Conservation (phyloP, 2,113 vertebrate genomes). For the Cisticola juncidis region DNA sequence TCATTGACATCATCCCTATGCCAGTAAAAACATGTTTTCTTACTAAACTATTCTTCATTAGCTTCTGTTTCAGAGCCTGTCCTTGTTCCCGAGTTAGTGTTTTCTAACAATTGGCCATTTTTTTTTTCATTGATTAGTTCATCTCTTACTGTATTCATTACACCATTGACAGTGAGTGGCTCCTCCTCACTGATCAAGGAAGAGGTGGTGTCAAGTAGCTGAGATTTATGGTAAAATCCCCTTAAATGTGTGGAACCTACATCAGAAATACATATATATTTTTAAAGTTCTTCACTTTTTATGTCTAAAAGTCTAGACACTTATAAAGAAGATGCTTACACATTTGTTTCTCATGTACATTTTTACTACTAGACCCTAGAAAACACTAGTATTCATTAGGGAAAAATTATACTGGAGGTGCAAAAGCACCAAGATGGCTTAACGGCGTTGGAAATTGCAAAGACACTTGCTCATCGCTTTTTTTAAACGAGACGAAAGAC, state of each 20-base stretch:
- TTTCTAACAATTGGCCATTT: not conserved
- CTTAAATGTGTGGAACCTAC: not conserved
- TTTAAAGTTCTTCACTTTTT: not conserved
- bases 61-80: not conserved
- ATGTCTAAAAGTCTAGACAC: not conserved
- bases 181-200: not conserved
- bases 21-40: conserved; percentile 60
- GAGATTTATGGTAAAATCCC: not conserved
- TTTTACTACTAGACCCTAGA: not conserved
- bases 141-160: not conserved
- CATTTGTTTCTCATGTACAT: not conserved
- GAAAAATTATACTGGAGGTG: not conserved
- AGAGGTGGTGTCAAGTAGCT: not conserved
- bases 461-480: not conserved
- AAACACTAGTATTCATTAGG: not conserved
- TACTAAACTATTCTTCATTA: not conserved
- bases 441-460: not conserved
- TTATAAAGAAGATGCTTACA: not conserved
- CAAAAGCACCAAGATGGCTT: not conserved
- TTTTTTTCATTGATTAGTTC: not conserved
- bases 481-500: not conserved
- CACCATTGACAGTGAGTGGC: not conserved
- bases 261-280: not conserved
- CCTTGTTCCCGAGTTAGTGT: not conserved
- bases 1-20: conserved; percentile 55